Evolutionary conservation across 2,113 vertebrate species (phyloP).

Genomic region (Vombatus ursinus): DNA sequence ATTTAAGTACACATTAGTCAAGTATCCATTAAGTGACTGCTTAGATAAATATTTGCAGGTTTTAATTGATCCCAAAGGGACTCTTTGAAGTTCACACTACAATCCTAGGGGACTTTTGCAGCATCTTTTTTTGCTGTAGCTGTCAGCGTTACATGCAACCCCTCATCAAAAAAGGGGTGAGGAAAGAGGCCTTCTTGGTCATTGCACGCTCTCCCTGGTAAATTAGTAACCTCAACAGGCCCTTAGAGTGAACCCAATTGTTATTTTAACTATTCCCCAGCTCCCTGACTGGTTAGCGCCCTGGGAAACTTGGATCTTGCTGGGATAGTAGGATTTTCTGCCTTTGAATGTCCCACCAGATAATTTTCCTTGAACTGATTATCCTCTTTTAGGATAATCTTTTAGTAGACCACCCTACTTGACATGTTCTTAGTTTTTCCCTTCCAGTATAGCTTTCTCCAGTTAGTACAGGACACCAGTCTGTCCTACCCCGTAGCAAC

Average conservation of each 20-base stretch:
- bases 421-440: not conserved
- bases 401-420: not conserved
- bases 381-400: no score
- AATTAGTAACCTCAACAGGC: not conserved
- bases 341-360: not conserved
- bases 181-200: not conserved
- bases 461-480: not conserved
- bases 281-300: not conserved
- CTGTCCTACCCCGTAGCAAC: not conserved
- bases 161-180: not conserved
- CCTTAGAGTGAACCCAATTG: not conserved
- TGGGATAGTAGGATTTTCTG: not conserved
- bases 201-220: not conserved
- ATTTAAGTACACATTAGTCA: slow-evolving; percentile 58
- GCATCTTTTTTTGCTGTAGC: slow-evolving; percentile 22
- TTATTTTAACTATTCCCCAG: not conserved
- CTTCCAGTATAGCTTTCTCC: not conserved
- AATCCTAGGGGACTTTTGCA: slow-evolving; percentile 22
- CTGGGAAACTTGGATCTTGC: not conserved
- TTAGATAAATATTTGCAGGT: slow-evolving; percentile 61
- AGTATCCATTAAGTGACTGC: slow-evolving; percentile 40
- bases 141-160: not conserved
- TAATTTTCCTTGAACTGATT: not conserved
- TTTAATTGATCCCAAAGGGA: slow-evolving; percentile 59
- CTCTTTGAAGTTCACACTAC: slow-evolving; percentile 41